These are phyloP conservation scores for Neosalanx taihuensis DNA, from an alignment of 2,797 vertebrate genomes.

Conservation along the genomic window DNA sequence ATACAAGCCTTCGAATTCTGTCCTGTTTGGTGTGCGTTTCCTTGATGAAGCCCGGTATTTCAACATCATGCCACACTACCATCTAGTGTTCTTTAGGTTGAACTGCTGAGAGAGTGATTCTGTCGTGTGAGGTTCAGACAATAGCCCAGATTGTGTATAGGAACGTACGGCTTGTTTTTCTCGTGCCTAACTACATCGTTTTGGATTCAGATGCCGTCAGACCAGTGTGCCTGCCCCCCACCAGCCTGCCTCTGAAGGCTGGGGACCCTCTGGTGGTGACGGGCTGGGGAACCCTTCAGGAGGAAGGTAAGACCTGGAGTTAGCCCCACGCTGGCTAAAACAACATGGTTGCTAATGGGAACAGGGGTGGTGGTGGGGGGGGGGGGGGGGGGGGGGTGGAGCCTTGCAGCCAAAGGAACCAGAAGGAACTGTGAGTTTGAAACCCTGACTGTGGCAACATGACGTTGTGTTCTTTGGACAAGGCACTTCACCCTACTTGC, in stretches of 20 bases:
- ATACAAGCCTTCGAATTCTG: fast-evolving
- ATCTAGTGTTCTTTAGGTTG: not conserved
- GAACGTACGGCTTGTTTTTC: not conserved
- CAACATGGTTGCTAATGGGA: not conserved
- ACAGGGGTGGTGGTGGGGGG: not conserved
- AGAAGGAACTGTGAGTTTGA: no score
- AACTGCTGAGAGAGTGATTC: not conserved
- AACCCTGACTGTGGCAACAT: no score
- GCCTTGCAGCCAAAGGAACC: no score
- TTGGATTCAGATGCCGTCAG: constrained; percentile 62
- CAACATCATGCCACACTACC: not conserved
- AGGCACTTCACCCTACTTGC: no score
- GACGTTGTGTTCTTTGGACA: no score
- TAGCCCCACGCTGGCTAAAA: not conserved
- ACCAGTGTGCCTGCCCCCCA: constrained; percentile 86
- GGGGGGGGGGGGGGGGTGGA: not conserved
- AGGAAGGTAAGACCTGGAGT: constrained; percentile 63
- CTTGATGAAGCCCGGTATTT: not conserved
- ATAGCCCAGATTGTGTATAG: not conserved
- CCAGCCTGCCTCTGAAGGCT: constrained; percentile 60
- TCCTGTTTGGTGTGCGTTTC: not conserved
- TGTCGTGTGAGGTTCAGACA: not conserved
- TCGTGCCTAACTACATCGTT: not conserved
- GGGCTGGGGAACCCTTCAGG: constrained; percentile 83
- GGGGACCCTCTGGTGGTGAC: constrained; percentile 67